Percentiles rank a stretch among this genome's conserved stretches.
Evolutionary conservation across 2,113 vertebrate species (phyloP).

Genomic region (Gorilla gorilla): DNA sequence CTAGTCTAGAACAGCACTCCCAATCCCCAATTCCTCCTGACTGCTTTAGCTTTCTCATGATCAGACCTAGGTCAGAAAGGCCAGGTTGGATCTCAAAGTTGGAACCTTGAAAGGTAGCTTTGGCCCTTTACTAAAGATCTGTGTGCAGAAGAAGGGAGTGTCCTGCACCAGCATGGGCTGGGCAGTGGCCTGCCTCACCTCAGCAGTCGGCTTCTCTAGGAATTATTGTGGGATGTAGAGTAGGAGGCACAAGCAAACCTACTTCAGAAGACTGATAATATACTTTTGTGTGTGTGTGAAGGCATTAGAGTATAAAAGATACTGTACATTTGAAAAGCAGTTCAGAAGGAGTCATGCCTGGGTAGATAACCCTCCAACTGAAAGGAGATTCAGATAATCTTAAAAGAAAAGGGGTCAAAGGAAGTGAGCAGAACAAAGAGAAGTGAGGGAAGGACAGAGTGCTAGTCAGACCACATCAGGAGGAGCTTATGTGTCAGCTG

Average conservation of each 20-base stretch:
- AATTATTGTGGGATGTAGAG: too few species aligned
- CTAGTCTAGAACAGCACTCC: rapidly evolving
- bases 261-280: background rate
- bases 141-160: background rate
- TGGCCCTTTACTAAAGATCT: background rate
- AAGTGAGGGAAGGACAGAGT: background rate
- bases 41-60: background rate
- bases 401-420: background rate
- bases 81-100: background rate
- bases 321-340: background rate
- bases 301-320: background rate
- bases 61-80: background rate
- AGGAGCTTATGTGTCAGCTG: background rate
- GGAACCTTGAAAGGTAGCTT: background rate
- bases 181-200: background rate
- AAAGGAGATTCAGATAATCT: background rate
- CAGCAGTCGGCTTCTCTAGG: background rate
- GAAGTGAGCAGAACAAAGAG: background rate
- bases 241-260: background rate
- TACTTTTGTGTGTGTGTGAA: background rate
- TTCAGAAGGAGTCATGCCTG: background rate
- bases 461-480: too few species aligned
- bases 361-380: too few species aligned
- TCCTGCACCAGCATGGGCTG: too few species aligned
- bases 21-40: rapidly evolving